phyloP scores from a whole-genome alignment of 2,888 invertebrate genomes.

The Drosophila yooni region DNA sequence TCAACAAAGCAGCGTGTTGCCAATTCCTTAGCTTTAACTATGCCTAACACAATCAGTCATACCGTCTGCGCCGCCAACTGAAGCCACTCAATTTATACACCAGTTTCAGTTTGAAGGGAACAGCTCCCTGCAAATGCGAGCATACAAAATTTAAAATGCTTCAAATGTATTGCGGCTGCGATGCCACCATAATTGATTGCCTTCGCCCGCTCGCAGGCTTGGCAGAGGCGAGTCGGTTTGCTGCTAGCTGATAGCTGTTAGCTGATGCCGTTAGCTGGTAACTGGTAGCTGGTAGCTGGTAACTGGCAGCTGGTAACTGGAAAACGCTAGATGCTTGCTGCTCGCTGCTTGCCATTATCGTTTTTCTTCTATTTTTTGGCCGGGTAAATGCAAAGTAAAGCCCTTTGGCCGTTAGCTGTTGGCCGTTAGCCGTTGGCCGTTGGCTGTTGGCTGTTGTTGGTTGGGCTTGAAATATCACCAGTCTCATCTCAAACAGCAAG shows the following conservation, averaged over 20 bases:
- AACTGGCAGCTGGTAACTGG: constrained; percentile 33
- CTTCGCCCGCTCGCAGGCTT: constrained; percentile 26
- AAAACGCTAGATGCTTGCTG: constrained; percentile 15
- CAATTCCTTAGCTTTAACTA: constrained; percentile 38
- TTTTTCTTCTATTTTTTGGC: constrained; percentile 4
- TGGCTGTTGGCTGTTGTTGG: constrained; percentile 1
- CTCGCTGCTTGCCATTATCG: neutral
- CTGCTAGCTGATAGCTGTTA: constrained; percentile 8
- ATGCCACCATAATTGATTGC: constrained; percentile 73
- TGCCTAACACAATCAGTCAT: constrained; percentile 53
- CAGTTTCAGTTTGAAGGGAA: constrained; percentile 3
- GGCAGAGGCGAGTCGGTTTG: neutral
- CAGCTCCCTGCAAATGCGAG: constrained; percentile 26
- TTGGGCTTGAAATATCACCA: constrained; percentile 61
- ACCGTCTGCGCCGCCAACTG: constrained; percentile 3
- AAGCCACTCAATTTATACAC: constrained; percentile 26
- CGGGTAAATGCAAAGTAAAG: constrained; percentile 57
- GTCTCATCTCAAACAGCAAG: constrained; percentile 26
- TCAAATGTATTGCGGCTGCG: constrained; percentile 62
- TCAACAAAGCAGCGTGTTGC: constrained; percentile 56
- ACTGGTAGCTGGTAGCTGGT: constrained; percentile 25
- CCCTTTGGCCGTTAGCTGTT: constrained; percentile 24
- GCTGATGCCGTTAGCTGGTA: constrained; percentile 7
- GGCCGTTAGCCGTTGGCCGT: neutral
- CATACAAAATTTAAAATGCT: constrained; percentile 63